phyloP scores from a whole-genome alignment of 2,797 vertebrate species.

The Mastacembelus armatus region DNA sequence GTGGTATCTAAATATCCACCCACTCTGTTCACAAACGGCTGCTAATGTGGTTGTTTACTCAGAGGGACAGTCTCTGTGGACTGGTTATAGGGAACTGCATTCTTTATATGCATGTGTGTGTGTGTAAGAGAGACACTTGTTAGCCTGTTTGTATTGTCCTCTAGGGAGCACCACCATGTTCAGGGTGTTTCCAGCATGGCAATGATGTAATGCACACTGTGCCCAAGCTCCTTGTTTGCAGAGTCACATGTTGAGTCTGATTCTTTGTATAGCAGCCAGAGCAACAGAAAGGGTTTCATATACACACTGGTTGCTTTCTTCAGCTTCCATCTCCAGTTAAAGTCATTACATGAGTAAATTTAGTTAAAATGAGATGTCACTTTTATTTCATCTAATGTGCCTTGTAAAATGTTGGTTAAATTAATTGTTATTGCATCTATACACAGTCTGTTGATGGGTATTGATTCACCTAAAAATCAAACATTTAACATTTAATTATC shows the following conservation, averaged over 20 bases:
- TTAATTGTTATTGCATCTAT: not conserved
- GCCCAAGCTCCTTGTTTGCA: conserved; percentile 77
- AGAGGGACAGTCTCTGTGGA: conserved; percentile 39
- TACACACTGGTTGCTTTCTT: conserved; percentile 51
- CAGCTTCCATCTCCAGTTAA: conserved; percentile 9
- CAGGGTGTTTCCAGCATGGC: conserved; percentile 74
- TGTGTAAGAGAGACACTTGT: conserved; percentile 62
- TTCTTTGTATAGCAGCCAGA: conserved; percentile 30
- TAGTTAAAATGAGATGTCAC: not conserved
- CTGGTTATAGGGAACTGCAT: conserved; percentile 29
- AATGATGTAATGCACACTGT: conserved; percentile 80
- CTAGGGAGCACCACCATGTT: conserved; percentile 72
- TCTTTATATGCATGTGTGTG: conserved; percentile 21
- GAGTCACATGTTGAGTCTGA: conserved; percentile 78
- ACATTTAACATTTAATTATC: not conserved
- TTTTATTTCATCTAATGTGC: not conserved
- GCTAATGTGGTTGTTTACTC: conserved; percentile 60
- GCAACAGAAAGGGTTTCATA: conserved; percentile 36
- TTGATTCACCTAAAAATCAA: not conserved
- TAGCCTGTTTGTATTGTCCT: conserved; percentile 72
- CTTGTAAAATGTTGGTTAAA: not conserved
- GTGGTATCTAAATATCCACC: conserved; percentile 68
- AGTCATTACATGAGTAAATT: conserved; percentile 8
- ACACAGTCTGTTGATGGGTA: not conserved
- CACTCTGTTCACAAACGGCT: conserved; percentile 66